phyloP scores from a whole-genome alignment of 1,140 invertebrate genomes.

The Drosophila truncata region DNA sequence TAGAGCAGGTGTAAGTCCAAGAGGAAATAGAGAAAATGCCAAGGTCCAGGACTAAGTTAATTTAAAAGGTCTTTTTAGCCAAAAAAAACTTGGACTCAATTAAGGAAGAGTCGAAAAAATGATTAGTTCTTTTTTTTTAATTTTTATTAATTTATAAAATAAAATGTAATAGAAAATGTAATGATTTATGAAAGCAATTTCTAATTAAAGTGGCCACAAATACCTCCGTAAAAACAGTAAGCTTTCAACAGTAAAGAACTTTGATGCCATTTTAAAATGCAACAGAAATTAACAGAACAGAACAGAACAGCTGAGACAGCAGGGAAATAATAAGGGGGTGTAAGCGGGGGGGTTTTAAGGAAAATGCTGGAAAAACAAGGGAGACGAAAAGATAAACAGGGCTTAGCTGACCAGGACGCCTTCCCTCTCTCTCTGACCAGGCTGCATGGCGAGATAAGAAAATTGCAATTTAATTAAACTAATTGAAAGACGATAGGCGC shows the following conservation, averaged over 20 bases:
- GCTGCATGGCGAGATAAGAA: constrained; percentile 57
- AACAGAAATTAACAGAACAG: constrained; percentile 23
- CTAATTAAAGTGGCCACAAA: background rate
- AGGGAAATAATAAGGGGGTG: constrained; percentile 26
- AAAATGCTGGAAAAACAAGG: constrained; percentile 5
- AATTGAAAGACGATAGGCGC: constrained; percentile 79
- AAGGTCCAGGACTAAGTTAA: background rate
- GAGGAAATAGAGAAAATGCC: background rate
- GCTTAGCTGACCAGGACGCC: constrained; percentile 48
- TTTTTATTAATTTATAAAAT: background rate
- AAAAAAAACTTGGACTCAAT: background rate
- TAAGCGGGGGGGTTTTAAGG: background rate
- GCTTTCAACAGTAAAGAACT: constrained; percentile 18
- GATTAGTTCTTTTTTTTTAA: background rate
- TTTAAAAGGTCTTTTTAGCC: background rate
- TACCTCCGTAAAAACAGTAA: background rate
- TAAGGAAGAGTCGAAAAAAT: background rate
- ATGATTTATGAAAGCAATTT: background rate
- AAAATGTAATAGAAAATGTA: background rate
- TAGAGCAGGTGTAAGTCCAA: background rate
- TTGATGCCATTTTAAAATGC: constrained; percentile 41
- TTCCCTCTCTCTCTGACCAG: background rate
- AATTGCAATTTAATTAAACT: constrained; percentile 77
- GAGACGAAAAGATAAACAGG: constrained; percentile 48
- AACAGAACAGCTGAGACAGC: background rate